Evolutionary conservation across 2,113 vertebrate genomes (phyloP), one percentile per base, ranked within the genome.

Genomic region (Brienomyrus brachyistius): DNA sequence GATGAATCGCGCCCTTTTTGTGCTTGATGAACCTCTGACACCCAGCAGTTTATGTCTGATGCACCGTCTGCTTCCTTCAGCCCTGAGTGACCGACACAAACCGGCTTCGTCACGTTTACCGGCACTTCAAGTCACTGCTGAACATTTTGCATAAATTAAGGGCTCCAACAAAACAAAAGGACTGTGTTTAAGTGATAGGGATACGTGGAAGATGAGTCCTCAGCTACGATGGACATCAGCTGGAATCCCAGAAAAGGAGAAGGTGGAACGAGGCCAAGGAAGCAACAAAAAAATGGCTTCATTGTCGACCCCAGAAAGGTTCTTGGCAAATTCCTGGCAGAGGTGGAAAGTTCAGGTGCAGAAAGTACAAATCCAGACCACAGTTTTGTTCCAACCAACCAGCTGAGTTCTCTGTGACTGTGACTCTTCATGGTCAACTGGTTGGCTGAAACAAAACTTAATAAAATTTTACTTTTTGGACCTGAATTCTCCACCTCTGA

Each of bases 171-270:
- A 17, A n/a, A 54, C 10, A 13, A 17, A 40, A 31, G 94, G 91
- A 94, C 93, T 88, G 86, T 35, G 94, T 91, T 92, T 19, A 40
- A 17, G 50, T 31, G 21, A 56, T 9, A 40, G 80, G n/a, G 48
- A 10, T 11, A 35, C 23, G 23, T 27, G 45, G 21, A n/a, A 47
- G 83, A 50, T 23, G 19, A 85, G 45, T 10, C 21, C 17, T n/a
- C 82, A 4, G 19, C 19, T 21, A 48, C 1, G 19, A 19, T 43
- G 15, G 19, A 15, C 4, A 15, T 19, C 31, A 40, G 70, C 27
- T 17, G 31, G 13, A 40, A 77, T 77, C 70, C 31, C 70, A 40
- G 40, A 40, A 40, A 74, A 40, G 21, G 31, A 40, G 70, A 77
- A 31, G 70, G 35, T 13, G 70, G 70, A 40, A 77, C 4, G 10